Base-by-base conservation (phyloP, 2,888 invertebrate species). In the Nomada fucata region DNA sequence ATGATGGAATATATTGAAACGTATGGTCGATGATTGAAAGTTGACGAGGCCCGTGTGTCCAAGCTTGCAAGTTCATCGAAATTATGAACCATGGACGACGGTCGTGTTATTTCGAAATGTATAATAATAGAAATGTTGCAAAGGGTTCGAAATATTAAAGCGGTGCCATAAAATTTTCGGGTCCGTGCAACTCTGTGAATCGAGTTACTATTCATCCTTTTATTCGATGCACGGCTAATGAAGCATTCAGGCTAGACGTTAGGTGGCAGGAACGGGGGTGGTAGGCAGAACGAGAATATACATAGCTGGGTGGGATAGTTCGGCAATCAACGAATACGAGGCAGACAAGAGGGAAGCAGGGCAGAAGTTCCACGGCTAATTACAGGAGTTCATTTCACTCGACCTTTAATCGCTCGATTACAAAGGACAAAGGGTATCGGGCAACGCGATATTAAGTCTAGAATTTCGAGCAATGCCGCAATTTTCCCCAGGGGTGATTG, bases 141-240 rank as follows among this genome's bases (percentile, higher is more conserved):
- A 20, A 20, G 15, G 23, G 3, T 11, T 11, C 9, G 44, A 26
- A 61, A 68, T 26, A 13, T 42, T n/a, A 64, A 18, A 11, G 18
- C 11, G 20, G 9, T 15, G n/a, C 18, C 42, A 44, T 44, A 23
- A 29, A 53, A 60, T 42, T 42, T 29, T 26, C 18, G 29, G 73
- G 18, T 18, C 59, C 47, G n/a, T 23, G 20, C 20, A 44, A 50
- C 20, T 3, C 20, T 10, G 29, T 26, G 80, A 74, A 74, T 79
- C 59, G 47, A 65, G 70, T 74, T 80, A 82, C 80, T 80, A 50
- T 67, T 53, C 80, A n/a, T 67, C 69, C 42, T 70, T 79, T 79
- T 79, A 71, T 79, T 61, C 55, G 44, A 26, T 36, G 10, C 44
- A 18, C 9, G 72, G 44, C 68, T 75, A 82, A 82, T 80, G 82